Evolutionary conservation across 1,140 invertebrate genomes (phyloP), one percentile per base, ranked within the genome.

Genomic region (Drosophila erecta): DNA sequence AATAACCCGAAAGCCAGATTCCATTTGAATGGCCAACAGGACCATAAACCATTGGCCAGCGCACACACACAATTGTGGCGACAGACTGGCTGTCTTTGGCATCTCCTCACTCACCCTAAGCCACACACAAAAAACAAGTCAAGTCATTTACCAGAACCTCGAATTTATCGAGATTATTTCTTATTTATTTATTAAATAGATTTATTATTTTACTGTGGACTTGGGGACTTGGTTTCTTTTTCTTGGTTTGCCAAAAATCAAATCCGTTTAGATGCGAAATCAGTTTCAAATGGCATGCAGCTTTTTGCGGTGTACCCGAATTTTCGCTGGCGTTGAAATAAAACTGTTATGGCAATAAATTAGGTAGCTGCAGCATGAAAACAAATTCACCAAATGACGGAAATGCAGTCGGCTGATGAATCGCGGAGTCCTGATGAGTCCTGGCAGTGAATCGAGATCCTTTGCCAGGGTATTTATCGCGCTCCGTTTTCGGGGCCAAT

Each of bases 291-390:
- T 49, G 6, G 3, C 7, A 15, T 30, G 10, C 3, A 50, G 17
- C n/a, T 37, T 17, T 12, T 53, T 17, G 3, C 17, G 0, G 14
- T 61, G 59, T 59, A 59, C 5, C 15, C 58, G n/a, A 66, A 58
- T 47, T 54, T 24, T 54, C 40, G 27, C 40, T 41, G 56, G 60
- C 70, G 40, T 38, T 55, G 41, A 67, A 85, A 65, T 65, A 41
- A 47, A 66, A 85, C 67, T 77, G 77, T 85, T 79, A 76, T 79
- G 79, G 87, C 83, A 79, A 87, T 86, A 86, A 86, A 87, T 86
- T 87, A 79, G 79, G 83, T 87, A 87, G 83, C 83, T 85, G 81
- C 81, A 85, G 81, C 81, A 87, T 79, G 87, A 87, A 86, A 75
- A 64, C 60, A 73, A 83, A 74, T 85, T 50, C 77, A 64, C 67